phyloP scores from a whole-genome alignment of 64 coral and sea anemone genomes.

The Actinia tenebrosa region DNA sequence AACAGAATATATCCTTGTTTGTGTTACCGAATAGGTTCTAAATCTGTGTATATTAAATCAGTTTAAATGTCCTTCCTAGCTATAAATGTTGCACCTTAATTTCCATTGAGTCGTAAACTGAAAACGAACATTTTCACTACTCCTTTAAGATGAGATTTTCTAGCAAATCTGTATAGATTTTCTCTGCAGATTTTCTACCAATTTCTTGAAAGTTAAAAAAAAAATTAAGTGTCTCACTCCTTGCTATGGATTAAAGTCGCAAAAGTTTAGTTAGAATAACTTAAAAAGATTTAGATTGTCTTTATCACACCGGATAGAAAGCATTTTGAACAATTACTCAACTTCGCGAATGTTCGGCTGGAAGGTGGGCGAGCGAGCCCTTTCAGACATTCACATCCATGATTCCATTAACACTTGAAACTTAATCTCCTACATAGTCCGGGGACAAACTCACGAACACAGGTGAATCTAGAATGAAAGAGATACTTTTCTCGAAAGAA shows the following conservation, averaged over 20 bases:
- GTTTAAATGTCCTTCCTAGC: too few relatives aligned
- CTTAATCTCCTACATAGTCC: background rate
- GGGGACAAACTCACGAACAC: background rate
- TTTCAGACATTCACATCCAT: background rate
- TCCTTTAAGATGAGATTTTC: too few relatives aligned
- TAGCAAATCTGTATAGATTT: too few relatives aligned
- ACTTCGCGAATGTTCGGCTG: background rate
- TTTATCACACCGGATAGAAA: background rate
- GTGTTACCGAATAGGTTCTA: too few relatives aligned
- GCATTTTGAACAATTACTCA: background rate
- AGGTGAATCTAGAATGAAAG: conserved; percentile 5
- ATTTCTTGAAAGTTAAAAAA: too few relatives aligned
- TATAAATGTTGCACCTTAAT: too few relatives aligned
- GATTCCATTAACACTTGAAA: background rate
- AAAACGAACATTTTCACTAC: too few relatives aligned
- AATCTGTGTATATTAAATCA: too few relatives aligned
- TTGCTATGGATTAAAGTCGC: background rate
- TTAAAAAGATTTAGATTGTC: background rate
- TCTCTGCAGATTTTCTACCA: too few relatives aligned
- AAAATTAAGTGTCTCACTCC: background rate
- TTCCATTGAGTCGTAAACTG: too few relatives aligned
- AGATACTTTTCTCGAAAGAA: background rate
- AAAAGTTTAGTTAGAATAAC: background rate
- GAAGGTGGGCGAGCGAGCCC: background rate
- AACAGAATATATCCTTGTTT: too few relatives aligned